phyloP scores from a whole-genome alignment of 2,113 vertebrate genomes.

The Pollachius pollachius region DNA sequence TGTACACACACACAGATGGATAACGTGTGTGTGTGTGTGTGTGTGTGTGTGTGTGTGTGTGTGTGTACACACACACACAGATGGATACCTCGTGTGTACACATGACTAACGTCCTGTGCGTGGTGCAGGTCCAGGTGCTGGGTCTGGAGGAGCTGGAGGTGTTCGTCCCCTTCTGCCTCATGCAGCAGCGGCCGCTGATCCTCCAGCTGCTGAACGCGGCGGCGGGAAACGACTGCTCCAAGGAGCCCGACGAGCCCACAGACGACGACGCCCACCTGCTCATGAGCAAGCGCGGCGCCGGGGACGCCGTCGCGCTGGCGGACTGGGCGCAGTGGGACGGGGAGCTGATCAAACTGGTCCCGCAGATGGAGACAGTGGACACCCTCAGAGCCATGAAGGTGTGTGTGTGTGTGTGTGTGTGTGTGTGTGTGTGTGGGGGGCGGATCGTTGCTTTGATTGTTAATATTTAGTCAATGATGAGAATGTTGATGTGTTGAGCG shows the following conservation, averaged over 20 bases:
- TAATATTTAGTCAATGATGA: no score
- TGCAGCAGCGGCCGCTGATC: conserved; percentile 79
- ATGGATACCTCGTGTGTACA: no score
- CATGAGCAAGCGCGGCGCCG: conserved; percentile 84
- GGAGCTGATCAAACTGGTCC: conserved; percentile 82
- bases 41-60: no score
- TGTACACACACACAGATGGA: no score
- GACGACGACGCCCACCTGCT: conserved; percentile 86
- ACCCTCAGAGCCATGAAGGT: conserved; percentile 92
- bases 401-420: neutral
- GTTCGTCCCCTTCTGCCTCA: conserved; percentile 83
- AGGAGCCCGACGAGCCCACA: conserved; percentile 83
- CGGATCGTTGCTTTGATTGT: no score
- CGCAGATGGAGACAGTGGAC: conserved; percentile 89
- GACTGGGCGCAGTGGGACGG: conserved; percentile 84
- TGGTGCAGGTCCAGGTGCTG: conserved; percentile 65
- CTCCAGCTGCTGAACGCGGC: conserved; percentile 91
- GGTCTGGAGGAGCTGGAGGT: conserved; percentile 90
- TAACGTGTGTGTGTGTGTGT: no score
- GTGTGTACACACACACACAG: no score
- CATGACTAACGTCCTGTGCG: neutral
- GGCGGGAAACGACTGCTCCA: conserved; percentile 93
- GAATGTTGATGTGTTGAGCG: no score
- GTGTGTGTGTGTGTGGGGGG: conserved; percentile 49
- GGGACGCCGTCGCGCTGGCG: conserved; percentile 55